Evolutionary conservation across 1,140 invertebrate genomes (phyloP).

Genomic region (Octopus bimaculoides): DNA sequence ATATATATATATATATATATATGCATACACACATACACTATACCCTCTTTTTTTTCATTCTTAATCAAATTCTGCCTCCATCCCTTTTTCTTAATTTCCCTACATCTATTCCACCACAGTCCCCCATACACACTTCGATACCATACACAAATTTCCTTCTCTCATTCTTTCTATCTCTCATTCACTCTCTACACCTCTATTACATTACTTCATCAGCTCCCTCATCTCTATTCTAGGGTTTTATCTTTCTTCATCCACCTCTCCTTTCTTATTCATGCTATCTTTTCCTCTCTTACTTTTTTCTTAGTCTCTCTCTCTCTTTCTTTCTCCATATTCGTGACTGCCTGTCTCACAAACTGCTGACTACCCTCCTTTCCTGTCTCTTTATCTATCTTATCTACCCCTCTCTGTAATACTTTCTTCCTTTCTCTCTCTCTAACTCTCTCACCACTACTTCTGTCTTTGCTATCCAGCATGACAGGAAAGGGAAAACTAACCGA

Average conservation of each 20-base stretch:
- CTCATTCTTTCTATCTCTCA: neutral
- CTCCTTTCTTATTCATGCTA: slow-evolving; percentile 22
- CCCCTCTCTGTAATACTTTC: slow-evolving; percentile 20
- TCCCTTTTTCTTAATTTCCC: neutral
- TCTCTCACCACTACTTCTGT: slow-evolving; percentile 9
- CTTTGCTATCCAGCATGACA: too few relatives aligned
- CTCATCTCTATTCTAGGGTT: slow-evolving; percentile 28
- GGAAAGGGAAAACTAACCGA: too few relatives aligned
- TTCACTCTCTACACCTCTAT: neutral
- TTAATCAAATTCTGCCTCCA: too few relatives aligned
- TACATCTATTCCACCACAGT: too few relatives aligned
- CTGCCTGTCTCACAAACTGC: slow-evolving; percentile 19
- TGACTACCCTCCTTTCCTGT: slow-evolving; percentile 10
- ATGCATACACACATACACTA: too few relatives aligned
- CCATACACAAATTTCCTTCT: neutral
- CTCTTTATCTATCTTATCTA: slow-evolving; percentile 17
- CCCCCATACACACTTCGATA: too few relatives aligned
- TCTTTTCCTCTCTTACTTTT: neutral
- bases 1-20: too few relatives aligned
- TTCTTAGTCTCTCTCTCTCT: neutral
- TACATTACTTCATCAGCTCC: neutral
- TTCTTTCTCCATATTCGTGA: neutral
- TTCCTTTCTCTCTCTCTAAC: slow-evolving; percentile 15
- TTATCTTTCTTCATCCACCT: slow-evolving; percentile 33
- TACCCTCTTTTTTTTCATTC: too few relatives aligned